Conservation (phyloP, 1,140 invertebrate species). For the Pachyrhynchus sulphureomaculatus region DNA sequence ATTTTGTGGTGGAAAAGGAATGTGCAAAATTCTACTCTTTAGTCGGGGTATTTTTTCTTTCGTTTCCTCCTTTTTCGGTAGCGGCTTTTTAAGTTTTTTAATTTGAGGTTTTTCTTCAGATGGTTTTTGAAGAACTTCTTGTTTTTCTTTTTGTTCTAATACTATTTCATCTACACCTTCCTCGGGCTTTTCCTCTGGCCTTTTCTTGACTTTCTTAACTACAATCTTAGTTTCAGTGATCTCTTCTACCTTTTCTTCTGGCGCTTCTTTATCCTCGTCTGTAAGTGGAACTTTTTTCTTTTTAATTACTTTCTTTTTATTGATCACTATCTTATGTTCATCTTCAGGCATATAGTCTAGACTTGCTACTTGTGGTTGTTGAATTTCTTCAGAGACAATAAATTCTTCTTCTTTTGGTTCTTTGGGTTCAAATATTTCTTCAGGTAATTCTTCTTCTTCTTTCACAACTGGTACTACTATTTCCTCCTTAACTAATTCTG, state of each 20-base stretch:
- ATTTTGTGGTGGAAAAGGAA: slow-evolving; percentile 60
- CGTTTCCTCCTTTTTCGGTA: slow-evolving; percentile 61
- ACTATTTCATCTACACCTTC: slow-evolving; percentile 5
- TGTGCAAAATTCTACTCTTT: slow-evolving; percentile 63
- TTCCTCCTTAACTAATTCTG: slow-evolving; percentile 17
- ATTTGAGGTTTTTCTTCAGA: slow-evolving; percentile 37
- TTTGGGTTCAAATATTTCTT: too few species aligned
- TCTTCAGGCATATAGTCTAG: not conserved
- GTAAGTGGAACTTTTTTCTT: too few species aligned
- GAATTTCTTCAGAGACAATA: too few species aligned
- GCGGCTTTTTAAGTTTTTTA: slow-evolving; percentile 37
- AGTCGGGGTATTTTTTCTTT: slow-evolving; percentile 62
- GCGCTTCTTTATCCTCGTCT: too few species aligned
- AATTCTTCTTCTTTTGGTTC: too few species aligned
- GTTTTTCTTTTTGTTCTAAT: slow-evolving; percentile 14
- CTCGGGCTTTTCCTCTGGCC: not conserved
- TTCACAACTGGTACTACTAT: not conserved
- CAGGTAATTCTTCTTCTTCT: not conserved
- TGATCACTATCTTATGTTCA: slow-evolving; percentile 28
- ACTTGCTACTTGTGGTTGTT: too few species aligned
- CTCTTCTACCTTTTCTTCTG: too few species aligned
- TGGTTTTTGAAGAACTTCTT: not conserved
- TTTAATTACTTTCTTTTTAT: too few species aligned
- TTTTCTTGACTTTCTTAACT: too few species aligned
- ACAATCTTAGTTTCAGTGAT: too few species aligned